phyloP scores from a whole-genome alignment of 2,797 vertebrate genomes.

The Cirrhinus molitorella region DNA sequence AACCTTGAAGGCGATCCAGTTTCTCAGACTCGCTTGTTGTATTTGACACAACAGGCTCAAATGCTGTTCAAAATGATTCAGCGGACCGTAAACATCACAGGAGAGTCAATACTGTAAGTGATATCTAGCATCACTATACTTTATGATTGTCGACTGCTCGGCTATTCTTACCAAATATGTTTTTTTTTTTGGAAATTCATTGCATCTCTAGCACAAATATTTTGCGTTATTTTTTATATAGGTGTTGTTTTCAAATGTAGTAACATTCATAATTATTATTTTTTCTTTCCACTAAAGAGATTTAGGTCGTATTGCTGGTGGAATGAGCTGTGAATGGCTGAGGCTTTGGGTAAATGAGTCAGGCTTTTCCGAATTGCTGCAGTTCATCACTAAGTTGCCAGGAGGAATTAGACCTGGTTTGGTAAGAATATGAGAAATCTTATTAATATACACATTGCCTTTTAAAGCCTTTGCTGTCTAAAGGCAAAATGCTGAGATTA shows the following conservation, averaged over 20 bases:
- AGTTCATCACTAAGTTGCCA: slow-evolving; percentile 79
- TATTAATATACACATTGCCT: background rate
- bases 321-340: slow-evolving; percentile 84
- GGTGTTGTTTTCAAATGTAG: background rate
- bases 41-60: slow-evolving; percentile 77
- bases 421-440: slow-evolving; percentile 75
- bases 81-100: slow-evolving; percentile 72
- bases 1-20: slow-evolving; percentile 51
- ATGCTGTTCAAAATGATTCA: slow-evolving; percentile 77
- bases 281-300: slow-evolving; percentile 69
- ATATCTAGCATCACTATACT: slow-evolving; percentile 28
- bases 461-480: slow-evolving; percentile 15
- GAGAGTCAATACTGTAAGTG: slow-evolving; percentile 72
- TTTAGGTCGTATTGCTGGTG: slow-evolving; percentile 83
- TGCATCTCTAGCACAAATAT: background rate
- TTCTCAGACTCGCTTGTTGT: slow-evolving; percentile 51
- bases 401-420: slow-evolving; percentile 82
- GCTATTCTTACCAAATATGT: background rate
- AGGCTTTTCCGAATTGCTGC: slow-evolving; percentile 81
- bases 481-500: slow-evolving; percentile 18
- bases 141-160: background rate
- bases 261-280: background rate
- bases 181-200: background rate
- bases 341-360: slow-evolving; percentile 79
- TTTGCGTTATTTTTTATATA: background rate